These are phyloP conservation scores for Aurelia coerulea DNA, from an alignment of 30 jellyfish, hydroid and myxozoan species.

Conservation along the genomic window DNA sequence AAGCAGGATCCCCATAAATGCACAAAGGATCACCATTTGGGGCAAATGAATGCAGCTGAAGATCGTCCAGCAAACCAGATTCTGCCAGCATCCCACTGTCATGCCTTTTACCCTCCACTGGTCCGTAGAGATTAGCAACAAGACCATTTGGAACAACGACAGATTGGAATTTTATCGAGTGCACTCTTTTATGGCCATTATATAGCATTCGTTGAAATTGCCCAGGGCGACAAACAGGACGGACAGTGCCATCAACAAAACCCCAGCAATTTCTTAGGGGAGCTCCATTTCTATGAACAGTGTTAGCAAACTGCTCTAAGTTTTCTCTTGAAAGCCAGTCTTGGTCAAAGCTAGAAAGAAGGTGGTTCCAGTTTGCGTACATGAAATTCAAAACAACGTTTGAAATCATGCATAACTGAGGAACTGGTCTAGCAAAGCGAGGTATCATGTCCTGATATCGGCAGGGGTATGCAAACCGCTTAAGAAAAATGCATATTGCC, in stretches of 20 bases:
- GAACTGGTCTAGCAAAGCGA: slow-evolving; percentile 52
- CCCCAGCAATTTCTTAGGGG: slow-evolving; percentile 7
- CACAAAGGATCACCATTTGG: not conserved
- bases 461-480: slow-evolving; percentile 60
- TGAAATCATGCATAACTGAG: slow-evolving; percentile 36
- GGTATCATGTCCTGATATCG: slow-evolving; percentile 48
- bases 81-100: slow-evolving; percentile 35
- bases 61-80: slow-evolving; percentile 9
- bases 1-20: too few relatives aligned
- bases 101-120: slow-evolving; percentile 30
- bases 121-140: slow-evolving; percentile 18
- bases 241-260: slow-evolving; percentile 71
- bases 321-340: slow-evolving; percentile 17
- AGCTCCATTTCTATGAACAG: slow-evolving; percentile 3
- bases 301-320: slow-evolving; percentile 1
- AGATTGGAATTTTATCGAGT: slow-evolving; percentile 60
- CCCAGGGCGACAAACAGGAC: slow-evolving; percentile 75
- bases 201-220: slow-evolving; percentile 36
- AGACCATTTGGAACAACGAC: slow-evolving; percentile 58
- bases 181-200: slow-evolving; percentile 74
- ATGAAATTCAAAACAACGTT: slow-evolving; percentile 1
- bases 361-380: slow-evolving; percentile 25
- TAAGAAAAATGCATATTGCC: slow-evolving; percentile 23
- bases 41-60: not conserved
- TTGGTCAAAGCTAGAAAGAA: slow-evolving; percentile 30